Percentiles rank a stretch among this genome's conserved stretches.
phyloP scores from a whole-genome alignment of 2,888 invertebrate species.

The Cordilura impudica region DNA sequence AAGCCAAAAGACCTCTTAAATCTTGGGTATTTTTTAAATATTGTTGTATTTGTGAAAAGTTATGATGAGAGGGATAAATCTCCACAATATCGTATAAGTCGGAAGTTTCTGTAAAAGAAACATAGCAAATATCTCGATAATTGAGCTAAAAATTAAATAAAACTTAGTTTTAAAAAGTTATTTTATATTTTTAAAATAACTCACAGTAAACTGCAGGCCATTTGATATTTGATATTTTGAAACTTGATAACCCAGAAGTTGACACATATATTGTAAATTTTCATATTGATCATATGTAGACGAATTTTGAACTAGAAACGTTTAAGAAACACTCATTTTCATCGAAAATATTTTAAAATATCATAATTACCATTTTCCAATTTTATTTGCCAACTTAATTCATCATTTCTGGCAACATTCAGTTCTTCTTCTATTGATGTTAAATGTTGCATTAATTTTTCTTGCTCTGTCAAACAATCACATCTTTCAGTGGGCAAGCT shows the following conservation, averaged over 20 bases:
- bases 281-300: neutral
- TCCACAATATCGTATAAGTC: constrained; percentile 26
- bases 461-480: neutral
- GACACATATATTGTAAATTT: constrained; percentile 24
- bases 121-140: constrained; percentile 36
- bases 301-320: neutral
- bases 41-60: constrained; percentile 31
- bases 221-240: constrained; percentile 13
- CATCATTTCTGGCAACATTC: neutral
- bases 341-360: neutral
- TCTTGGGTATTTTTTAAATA: constrained; percentile 45
- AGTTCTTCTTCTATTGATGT: constrained; percentile 5
- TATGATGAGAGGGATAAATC: constrained; percentile 31
- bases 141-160: constrained; percentile 21
- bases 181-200: neutral
- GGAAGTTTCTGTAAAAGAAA: constrained; percentile 21
- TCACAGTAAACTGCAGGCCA: constrained; percentile 27
- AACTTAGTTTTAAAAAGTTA: neutral
- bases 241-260: constrained; percentile 38
- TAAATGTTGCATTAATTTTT: constrained; percentile 11
- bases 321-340: neutral
- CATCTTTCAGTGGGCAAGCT: constrained; percentile 8
- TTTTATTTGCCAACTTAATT: constrained; percentile 4
- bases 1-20: constrained; percentile 32
- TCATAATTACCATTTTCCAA: constrained; percentile 28